These are phyloP conservation scores for Monoplex corrugatus DNA, from an alignment of 2,888 invertebrate genomes.

Conservation along the genomic window DNA sequence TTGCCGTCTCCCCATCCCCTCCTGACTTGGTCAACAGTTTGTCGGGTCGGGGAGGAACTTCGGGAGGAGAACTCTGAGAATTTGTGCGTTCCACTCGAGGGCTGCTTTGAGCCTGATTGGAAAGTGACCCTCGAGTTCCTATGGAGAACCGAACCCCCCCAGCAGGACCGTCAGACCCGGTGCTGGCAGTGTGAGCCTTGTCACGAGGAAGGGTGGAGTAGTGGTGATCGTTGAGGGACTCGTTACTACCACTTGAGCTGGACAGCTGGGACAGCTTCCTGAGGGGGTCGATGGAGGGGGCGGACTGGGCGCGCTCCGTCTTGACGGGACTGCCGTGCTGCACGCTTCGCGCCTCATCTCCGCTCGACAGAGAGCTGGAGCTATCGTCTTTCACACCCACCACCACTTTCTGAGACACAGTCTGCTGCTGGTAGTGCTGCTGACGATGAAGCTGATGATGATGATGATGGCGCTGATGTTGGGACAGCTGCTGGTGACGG, in stretches of 20 bases:
- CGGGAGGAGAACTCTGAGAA: conserved; percentile 36
- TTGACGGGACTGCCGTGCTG: conserved; percentile 67
- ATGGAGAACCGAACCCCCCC: conserved; percentile 43
- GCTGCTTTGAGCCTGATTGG: conserved; percentile 55
- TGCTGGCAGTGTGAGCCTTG: conserved; percentile 40
- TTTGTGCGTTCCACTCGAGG: conserved; percentile 49
- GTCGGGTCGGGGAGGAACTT: conserved; percentile 47
- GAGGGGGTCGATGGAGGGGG: conserved; percentile 62
- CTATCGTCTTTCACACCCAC: conserved; percentile 50
- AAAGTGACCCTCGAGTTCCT: conserved; percentile 44
- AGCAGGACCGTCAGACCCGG: conserved; percentile 29
- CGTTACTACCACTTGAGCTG: conserved; percentile 70
- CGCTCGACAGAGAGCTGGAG: conserved; percentile 72
- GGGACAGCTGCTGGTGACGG: conserved; percentile 80
- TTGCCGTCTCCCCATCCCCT: background rate
- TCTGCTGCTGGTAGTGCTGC: background rate
- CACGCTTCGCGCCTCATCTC: conserved; percentile 68
- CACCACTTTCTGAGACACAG: background rate
- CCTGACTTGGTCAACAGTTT: conserved; percentile 28
- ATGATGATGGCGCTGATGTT: conserved; percentile 39
- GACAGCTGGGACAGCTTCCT: conserved; percentile 70
- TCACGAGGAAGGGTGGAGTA: conserved; percentile 40
- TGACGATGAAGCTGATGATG: conserved; percentile 29
- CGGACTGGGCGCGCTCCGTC: conserved; percentile 53
- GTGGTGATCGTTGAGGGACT: conserved; percentile 63